Evolutionary conservation across 2,888 invertebrate genomes (phyloP), one percentile per base, ranked within the genome.

Genomic region (Drosophila ezoana): DNA sequence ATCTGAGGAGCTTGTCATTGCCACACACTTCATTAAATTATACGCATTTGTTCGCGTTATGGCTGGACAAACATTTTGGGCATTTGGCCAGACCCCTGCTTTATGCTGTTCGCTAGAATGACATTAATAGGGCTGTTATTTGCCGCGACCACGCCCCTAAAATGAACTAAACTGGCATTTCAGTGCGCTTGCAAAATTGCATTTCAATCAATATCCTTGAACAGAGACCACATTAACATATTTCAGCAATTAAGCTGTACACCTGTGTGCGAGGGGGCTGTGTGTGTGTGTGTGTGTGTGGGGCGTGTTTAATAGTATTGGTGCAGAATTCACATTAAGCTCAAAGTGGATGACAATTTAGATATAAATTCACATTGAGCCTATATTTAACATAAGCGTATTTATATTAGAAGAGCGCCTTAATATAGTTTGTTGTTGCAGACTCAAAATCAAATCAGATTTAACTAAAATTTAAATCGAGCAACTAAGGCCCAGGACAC

Each of bases 201-300:
- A 67, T 73, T 76, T 72, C 76, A 81, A 82, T 82, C 71, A 85
- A 73, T 72, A 66, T 47, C n/a, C 69, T 41, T 54, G 37, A 49
- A 63, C 57, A 48, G 23, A 23, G 33, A 20, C 40, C 58, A 38
- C 33, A 67, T 63, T 68, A 48, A 49, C 64, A 68, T 32, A 61
- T 51, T 43, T 41, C 41, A 48, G 23, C 37, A 47, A 48, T 40
- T 41, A 13, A 47, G 61, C 43, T 44, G 51, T 60, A 14, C 28
- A 38, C 14, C n/a, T 18, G 23, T 23, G 8, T 41, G 18, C 4
- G 8, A 2, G 8, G 23, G 23, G 6, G 47, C 32, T 16, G 13
- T 44, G 10, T 4, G 16, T 40, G 33, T 37, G 56, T 37, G 52
- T 47, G 44, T 40, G 43, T 23, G 23, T 43, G 28, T 14, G 23